Percentiles rank a stretch among this genome's conserved stretches.
These are phyloP conservation scores for Isoperla grammatica DNA, from an alignment of 2,888 invertebrate species.

Conservation along the genomic window DNA sequence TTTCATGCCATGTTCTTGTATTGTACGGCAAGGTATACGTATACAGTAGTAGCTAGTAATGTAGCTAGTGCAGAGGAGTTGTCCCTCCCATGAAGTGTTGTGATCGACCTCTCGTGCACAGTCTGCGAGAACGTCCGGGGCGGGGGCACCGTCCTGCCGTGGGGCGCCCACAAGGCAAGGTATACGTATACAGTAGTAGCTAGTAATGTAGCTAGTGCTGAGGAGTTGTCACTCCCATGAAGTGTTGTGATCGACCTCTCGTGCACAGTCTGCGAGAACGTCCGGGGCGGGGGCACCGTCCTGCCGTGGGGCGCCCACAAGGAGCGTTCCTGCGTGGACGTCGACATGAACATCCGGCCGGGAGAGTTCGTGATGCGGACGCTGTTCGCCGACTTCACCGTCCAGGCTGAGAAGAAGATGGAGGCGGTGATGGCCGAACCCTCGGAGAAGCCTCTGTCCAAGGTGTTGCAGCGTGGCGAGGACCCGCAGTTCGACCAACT, in stretches of 20 bases:
- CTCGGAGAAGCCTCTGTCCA: constrained; percentile 88
- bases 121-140: constrained; percentile 22
- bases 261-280: constrained; percentile 20
- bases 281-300: constrained; percentile 31
- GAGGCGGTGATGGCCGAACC: constrained; percentile 91
- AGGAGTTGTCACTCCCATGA: not conserved
- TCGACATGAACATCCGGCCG: constrained; percentile 67
- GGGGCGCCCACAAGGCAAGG: constrained; percentile 77
- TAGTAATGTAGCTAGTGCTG: too few relatives aligned
- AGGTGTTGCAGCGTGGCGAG: constrained; percentile 91
- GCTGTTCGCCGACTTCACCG: constrained; percentile 91
- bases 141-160: constrained; percentile 54
- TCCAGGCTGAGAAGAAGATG: constrained; percentile 92
- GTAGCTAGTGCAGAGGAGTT: too few relatives aligned
- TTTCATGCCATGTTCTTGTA: too few relatives aligned
- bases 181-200: too few relatives aligned
- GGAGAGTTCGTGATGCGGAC: constrained; percentile 96
- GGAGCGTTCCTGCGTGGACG: constrained; percentile 51
- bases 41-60: too few relatives aligned
- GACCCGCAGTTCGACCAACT: constrained; percentile 93
- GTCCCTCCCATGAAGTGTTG: too few relatives aligned
- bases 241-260: not conserved
- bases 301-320: constrained; percentile 82
- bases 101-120: not conserved
- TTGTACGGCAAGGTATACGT: too few relatives aligned